Evolutionary conservation across 2,888 invertebrate genomes (phyloP), one percentile per base, ranked within the genome.

Genomic region (Pegoplata infirma): DNA sequence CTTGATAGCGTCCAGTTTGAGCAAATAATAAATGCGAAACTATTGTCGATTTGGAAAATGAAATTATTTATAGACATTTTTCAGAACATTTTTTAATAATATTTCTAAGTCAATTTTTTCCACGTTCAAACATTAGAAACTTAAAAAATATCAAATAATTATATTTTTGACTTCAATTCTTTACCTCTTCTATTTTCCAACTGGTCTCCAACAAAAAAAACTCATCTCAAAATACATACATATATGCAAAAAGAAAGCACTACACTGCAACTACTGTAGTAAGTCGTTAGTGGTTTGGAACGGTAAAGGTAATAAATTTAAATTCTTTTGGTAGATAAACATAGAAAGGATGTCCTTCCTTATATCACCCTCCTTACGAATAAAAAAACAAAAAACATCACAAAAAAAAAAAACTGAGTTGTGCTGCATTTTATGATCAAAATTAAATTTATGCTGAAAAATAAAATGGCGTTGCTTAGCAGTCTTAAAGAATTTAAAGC

Each of bases 391-490:
- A 12, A 19, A 21, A 21, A 53, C 3, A 8, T n/a, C n/a, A 16
- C 16, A 16, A 68, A 40, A n/a, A n/a, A n/a, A 21, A 51, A 51
- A 16, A 10, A 32, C 47, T 61, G 19, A 3, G 14, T 40, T 46
- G 14, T 51, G 19, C 21, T 12, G n/a, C 19, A 63, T 49, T 32
- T 32, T 53, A 12, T 32, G 16, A 32, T 16, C 10, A 61, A 46
- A 40, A 63, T 63, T 53, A 23, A 53, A 46, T 55, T 63, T 55
- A 63, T n/a, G 46, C 46, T 55, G 17, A 46, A n/a, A n/a, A n/a
- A n/a, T 32, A 32, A 32, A 63, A 16, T n/a, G 0, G 4, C 44
- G 28, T 44, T n/a, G n/a, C n/a, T n/a, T 6, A 53, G 21, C 6
- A 17, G 36, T 44, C 7, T 4, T 47, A 19, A 28, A 55, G 55